A percentile compares a stretch with the other conserved stretches of the same genome.
Conservation (phyloP, 2,113 vertebrate species). For the Dipodomys stephensi region DNA sequence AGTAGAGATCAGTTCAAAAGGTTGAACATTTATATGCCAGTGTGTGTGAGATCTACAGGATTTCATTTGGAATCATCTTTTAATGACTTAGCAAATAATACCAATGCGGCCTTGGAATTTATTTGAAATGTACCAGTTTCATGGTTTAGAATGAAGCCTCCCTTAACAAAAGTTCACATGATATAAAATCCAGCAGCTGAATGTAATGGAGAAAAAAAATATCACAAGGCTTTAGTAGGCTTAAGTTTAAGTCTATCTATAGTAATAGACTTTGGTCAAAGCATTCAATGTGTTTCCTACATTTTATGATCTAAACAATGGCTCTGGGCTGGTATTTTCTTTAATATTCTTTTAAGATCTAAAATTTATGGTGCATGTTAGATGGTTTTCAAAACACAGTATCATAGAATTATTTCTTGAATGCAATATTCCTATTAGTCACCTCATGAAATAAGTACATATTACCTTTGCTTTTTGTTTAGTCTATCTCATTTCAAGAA, state of each 20-base stretch:
- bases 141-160: constrained; percentile 25
- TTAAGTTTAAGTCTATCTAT: not conserved
- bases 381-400: not conserved
- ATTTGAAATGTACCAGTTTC: constrained; percentile 28
- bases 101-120: constrained; percentile 2
- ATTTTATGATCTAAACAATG: not conserved
- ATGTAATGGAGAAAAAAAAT: not conserved
- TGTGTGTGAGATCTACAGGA: not conserved
- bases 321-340: not conserved
- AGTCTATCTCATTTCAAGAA: not conserved
- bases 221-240: not conserved
- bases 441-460: not conserved
- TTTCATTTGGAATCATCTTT: constrained; percentile 3
- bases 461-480: not conserved
- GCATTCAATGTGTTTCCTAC: not conserved
- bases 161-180: not conserved
- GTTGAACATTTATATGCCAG: not conserved
- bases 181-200: not conserved
- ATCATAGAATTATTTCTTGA: not conserved
- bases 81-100: not conserved
- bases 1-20: not conserved
- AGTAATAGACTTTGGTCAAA: not conserved
- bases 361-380: not conserved
- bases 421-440: not conserved
- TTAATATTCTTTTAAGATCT: not conserved